Evolutionary conservation across 2,113 vertebrate genomes (phyloP).

Genomic region (Gallinago undulata): DNA sequence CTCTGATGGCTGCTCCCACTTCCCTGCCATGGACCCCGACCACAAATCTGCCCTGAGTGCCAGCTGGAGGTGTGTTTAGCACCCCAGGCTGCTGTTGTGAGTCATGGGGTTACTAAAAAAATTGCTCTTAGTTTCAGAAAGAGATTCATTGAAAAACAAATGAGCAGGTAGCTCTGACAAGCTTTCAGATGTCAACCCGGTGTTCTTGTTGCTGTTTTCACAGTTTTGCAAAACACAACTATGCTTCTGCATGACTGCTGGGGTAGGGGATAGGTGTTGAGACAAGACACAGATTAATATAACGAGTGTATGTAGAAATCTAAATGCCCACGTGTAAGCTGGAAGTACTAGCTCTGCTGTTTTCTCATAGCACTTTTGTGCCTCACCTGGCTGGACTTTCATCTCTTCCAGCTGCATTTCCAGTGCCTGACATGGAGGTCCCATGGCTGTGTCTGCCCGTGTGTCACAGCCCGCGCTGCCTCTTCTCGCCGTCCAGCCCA

Average conservation of each 20-base stretch:
- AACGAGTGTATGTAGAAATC: background rate
- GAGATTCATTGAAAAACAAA: background rate
- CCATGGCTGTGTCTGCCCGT: background rate
- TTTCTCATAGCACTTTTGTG: background rate
- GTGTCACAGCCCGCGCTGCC: background rate
- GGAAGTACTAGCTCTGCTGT: background rate
- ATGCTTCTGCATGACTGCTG: accelerated
- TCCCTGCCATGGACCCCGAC: background rate
- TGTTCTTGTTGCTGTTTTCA: accelerated
- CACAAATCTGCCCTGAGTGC: background rate
- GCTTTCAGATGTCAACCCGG: background rate
- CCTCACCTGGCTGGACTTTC: background rate
- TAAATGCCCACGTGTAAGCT: accelerated
- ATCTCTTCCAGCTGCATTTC: background rate
- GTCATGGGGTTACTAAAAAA: background rate
- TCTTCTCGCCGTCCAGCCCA: accelerated
- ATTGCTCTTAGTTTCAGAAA: background rate
- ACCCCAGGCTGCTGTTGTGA: background rate
- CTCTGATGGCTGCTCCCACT: background rate
- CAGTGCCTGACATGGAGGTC: background rate
- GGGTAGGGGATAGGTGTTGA: background rate
- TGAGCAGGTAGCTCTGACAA: background rate
- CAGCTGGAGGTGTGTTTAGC: background rate
- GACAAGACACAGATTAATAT: background rate
- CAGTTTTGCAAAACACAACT: background rate